Evolutionary conservation across 2,113 vertebrate genomes (phyloP).

Genomic region (Lepus europaeus): DNA sequence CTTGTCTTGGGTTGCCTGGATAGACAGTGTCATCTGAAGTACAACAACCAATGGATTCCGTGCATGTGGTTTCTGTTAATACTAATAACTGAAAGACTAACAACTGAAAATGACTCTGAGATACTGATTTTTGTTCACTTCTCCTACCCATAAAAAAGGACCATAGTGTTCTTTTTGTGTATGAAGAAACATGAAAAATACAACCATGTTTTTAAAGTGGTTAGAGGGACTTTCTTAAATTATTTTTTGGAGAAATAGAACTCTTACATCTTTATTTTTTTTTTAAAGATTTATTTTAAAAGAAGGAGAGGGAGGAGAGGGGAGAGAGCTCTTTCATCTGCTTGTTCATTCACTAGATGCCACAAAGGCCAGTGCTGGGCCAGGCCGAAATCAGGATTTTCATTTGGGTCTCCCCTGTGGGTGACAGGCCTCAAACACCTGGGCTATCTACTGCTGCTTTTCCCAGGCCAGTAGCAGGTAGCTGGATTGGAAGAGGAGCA

Average conservation of each 20-base stretch:
- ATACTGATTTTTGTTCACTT: not conserved
- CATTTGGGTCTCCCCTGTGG: too few species aligned
- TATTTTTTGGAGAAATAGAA: constrained; percentile 2
- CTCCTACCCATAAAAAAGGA: not conserved
- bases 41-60: not conserved
- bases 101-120: not conserved
- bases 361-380: too few species aligned
- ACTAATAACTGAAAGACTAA: not conserved
- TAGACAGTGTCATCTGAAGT: not conserved
- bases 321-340: too few species aligned
- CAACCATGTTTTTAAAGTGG: not conserved
- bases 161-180: not conserved
- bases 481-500: too few species aligned
- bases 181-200: not conserved
- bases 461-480: too few species aligned
- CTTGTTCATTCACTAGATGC: too few species aligned
- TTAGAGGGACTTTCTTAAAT: not conserved
- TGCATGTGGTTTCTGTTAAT: not conserved
- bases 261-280: not conserved
- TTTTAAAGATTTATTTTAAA: too few species aligned
- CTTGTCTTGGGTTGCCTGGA: not conserved
- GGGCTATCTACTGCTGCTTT: too few species aligned
- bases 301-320: too few species aligned
- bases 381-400: too few species aligned
- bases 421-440: too few species aligned